Percentiles rank a stretch among this genome's conserved stretches.
Evolutionary conservation across 1,140 invertebrate genomes (phyloP).

Genomic region (Polypedilum pembai): DNA sequence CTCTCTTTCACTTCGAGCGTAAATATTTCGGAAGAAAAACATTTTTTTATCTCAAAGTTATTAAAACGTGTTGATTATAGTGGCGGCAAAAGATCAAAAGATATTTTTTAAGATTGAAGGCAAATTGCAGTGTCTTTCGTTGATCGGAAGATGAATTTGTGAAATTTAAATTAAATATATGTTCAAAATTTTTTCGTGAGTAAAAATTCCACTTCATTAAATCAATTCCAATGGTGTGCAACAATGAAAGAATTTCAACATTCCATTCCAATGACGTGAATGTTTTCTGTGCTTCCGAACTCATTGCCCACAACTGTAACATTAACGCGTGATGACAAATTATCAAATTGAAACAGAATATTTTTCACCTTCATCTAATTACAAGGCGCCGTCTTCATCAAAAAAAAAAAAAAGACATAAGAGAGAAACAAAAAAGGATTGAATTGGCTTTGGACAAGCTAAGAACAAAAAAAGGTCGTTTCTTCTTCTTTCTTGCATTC

Average conservation of each 20-base stretch:
- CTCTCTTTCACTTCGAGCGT: not conserved
- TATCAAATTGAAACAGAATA: slow-evolving; percentile 14
- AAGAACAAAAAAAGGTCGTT: not conserved
- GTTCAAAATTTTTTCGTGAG: not conserved
- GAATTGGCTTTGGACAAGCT: not conserved
- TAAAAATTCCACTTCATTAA: too few relatives aligned
- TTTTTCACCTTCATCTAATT: slow-evolving; percentile 14
- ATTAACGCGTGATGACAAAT: slow-evolving; percentile 11
- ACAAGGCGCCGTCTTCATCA: not conserved
- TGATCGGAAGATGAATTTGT: not conserved
- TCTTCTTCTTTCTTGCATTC: not conserved
- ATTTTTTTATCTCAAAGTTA: slow-evolving; percentile 13
- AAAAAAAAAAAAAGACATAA: not conserved
- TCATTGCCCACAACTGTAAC: not conserved
- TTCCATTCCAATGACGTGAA: not conserved
- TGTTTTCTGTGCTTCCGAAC: not conserved
- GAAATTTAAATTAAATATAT: not conserved
- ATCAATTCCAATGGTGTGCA: too few relatives aligned
- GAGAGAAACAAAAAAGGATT: not conserved
- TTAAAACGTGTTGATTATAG: slow-evolving; percentile 27
- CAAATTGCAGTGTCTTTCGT: not conserved
- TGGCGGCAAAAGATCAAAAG: slow-evolving; percentile 20
- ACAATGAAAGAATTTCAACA: too few relatives aligned
- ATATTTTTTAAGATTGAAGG: not conserved
- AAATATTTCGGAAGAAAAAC: not conserved